Evolutionary conservation across 2,888 invertebrate genomes (phyloP), one percentile per base, ranked within the genome.

Genomic region (Arctia plantaginis): DNA sequence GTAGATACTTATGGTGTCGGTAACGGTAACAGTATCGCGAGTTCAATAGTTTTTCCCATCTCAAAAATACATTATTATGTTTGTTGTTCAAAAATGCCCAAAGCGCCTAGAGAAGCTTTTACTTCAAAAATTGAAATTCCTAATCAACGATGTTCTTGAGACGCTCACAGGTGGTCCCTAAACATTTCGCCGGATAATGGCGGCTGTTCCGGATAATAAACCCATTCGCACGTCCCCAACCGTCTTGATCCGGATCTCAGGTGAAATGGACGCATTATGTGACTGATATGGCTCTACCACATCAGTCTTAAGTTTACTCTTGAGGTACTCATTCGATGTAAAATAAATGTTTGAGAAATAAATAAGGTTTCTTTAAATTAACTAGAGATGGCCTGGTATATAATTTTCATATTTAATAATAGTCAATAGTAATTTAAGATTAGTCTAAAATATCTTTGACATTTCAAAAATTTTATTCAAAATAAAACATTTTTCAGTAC

Each of bases 111-210:
- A n/a, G n/a, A n/a, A n/a, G n/a, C n/a, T n/a, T n/a, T n/a, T n/a
- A n/a, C n/a, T n/a, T n/a, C n/a, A n/a, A n/a, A n/a, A n/a, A n/a
- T 20, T 1, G 51, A 69, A 72, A 69, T 51, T 47, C 51, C 10
- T 41, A 74, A 72, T 72, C 66, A 70, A 13, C 35, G n/a, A 64
- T 62, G 35, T 59, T 74, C 47, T 27, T 73, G 20, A 41, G 39
- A 51, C 41, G 69, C 86, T 82, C 86, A 91, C 92, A 92, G 91
- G 92, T 91, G 92, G 90, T 82, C 82, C 82, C 79, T 90, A 87
- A 89, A 89, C 87, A 83, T 84, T 78, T 81, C 80, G 80, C 75
- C 79, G 82, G 85, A 81, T 85, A 79, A 81, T 72, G 76, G 77
- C 78, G 82, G 79, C 77, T 77, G 81, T 80, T 76, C 86, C 88